Conservation (phyloP, 1,140 invertebrate genomes). For the Ptiloglossa arizonensis region DNA sequence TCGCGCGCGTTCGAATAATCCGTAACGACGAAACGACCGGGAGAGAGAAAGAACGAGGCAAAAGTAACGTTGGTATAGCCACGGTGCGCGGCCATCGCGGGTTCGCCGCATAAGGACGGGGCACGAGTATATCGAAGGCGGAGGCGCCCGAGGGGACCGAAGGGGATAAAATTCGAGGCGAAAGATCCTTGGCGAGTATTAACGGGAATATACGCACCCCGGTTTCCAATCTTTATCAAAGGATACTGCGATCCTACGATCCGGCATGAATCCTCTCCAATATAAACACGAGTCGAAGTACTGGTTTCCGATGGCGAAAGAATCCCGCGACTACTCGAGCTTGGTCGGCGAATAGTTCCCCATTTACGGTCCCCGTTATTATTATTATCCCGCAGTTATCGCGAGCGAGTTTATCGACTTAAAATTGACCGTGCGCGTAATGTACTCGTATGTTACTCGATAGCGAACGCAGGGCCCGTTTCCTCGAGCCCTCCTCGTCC, state of each 20-base stretch:
- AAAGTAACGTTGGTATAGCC: background rate
- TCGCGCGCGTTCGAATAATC: background rate
- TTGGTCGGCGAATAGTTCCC: slow-evolving; percentile 10
- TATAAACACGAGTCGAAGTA: slow-evolving; percentile 5
- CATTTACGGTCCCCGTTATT: slow-evolving; percentile 16
- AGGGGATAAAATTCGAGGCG: slow-evolving; percentile 40
- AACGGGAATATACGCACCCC: slow-evolving; percentile 41
- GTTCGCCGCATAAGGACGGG: slow-evolving; percentile 22
- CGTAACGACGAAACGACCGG: background rate
- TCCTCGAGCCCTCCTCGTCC: background rate
- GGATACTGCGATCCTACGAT: slow-evolving; percentile 19
- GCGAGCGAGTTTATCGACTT: slow-evolving; percentile 37
- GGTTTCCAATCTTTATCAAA: slow-evolving; percentile 50
- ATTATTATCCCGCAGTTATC: slow-evolving; percentile 38
- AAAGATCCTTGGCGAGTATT: slow-evolving; percentile 44
- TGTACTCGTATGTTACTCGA: slow-evolving; percentile 31
- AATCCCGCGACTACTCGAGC: slow-evolving; percentile 8
- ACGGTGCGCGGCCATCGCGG: slow-evolving; percentile 17
- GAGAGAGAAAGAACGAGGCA: background rate
- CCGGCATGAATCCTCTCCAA: background rate
- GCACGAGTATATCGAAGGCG: background rate
- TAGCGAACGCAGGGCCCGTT: background rate
- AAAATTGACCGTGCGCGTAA: slow-evolving; percentile 36
- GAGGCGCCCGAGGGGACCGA: background rate
- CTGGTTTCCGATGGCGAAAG: slow-evolving; percentile 6